phyloP scores from a whole-genome alignment of 2,113 vertebrate genomes.

The Cichladusa arquata region DNA sequence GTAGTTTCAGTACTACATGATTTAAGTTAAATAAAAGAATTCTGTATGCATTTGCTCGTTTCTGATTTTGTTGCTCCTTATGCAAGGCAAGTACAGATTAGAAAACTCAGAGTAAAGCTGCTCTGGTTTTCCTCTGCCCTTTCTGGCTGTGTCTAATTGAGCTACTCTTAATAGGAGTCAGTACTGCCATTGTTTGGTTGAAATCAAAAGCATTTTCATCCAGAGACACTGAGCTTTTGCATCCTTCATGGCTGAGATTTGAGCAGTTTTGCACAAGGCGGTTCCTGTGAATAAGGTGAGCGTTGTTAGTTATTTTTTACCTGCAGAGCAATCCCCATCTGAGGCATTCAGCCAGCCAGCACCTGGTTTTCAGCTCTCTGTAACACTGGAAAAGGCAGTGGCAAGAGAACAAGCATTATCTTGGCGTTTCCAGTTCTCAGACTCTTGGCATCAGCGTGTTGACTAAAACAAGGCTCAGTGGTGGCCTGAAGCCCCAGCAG shows the following conservation, averaged over 20 bases:
- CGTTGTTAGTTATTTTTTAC: not conserved
- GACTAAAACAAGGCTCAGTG: not conserved
- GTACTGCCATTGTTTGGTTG: not conserved
- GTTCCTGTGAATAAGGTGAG: not conserved
- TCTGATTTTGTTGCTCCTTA: slow-evolving; percentile 4
- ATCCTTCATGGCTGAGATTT: not conserved
- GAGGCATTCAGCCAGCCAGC: not conserved
- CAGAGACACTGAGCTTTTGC: not conserved
- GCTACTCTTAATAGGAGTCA: not conserved
- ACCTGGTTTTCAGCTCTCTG: not conserved
- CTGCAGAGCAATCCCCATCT: not conserved
- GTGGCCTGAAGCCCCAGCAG: not conserved
- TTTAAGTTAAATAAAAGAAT: slow-evolving; percentile 89
- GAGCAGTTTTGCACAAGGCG: not conserved
- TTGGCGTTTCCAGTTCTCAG: not conserved
- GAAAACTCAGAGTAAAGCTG: not conserved
- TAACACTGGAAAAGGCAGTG: not conserved
- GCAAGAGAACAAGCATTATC: not conserved
- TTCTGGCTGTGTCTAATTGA: not conserved
- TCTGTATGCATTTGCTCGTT: slow-evolving; percentile 78
- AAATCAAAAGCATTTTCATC: not conserved
- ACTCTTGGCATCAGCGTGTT: rapidly evolving
- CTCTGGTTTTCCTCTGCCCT: not conserved
- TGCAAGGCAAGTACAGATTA: not conserved
- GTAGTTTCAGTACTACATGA: slow-evolving; percentile 86